Evolutionary conservation across 1,140 invertebrate genomes (phyloP), one percentile per base, ranked within the genome.

Genomic region (Trichonephila clavata): DNA sequence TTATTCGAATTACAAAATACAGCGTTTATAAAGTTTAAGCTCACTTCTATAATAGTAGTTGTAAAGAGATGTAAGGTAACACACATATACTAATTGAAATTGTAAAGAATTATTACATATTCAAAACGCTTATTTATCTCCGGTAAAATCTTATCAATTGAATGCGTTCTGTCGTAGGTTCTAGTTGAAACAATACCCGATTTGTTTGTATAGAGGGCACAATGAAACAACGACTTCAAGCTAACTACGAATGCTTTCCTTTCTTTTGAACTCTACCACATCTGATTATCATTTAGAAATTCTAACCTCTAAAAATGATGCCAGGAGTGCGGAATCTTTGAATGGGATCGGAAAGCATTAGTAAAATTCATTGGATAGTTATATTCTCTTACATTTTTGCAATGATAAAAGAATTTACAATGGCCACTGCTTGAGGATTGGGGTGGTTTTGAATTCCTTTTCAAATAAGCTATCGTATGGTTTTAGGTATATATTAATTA

Each of bases 241-340:
- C 68, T 71, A 71, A 71, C 68, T 77, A 32, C 27, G 32, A 39
- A 32, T 27, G 68, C 10, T 77, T 61, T 39, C 27, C 32, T 77
- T 77, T 77, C 68, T 77, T 77, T 77, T 16, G 18, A 32, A 3
- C 18, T 32, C 24, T 77, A 77, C 68, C 68, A 77, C 68, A 77
- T 77, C 68, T 32, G 68, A 77, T 77, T 77, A 77, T 77, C 68
- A 77, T 32, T 32, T 77, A 77, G 68, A 77, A 77, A 77, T 77
- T 77, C 68, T 77, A 77, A 77, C 68, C 68, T 77, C 68, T 16
- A 32, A 77, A 77, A 77, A 27, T 77, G 68, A 77, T 27, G 68
- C 27, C 68, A 77, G 27, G 27, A 77, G 16, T 77, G 27, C 16
- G 32, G 27, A 39, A 24, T 3, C 16, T 32, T 77, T 77, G 68